A percentile compares a stretch with the other conserved stretches of the same genome.
These are phyloP conservation scores for Bombus pyrosoma DNA, from an alignment of 1,140 invertebrate genomes.

Conservation along the genomic window DNA sequence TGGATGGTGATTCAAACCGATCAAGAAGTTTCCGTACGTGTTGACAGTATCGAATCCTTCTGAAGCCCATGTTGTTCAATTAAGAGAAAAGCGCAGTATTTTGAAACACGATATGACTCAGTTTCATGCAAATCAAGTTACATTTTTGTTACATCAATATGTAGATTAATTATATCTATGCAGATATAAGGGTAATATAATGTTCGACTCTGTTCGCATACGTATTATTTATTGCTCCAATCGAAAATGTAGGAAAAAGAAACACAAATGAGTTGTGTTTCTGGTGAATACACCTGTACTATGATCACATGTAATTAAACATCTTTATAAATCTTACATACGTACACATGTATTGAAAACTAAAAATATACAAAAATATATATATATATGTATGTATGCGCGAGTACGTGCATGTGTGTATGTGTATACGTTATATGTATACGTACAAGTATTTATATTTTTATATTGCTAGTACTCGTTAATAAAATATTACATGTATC, in stretches of 20 bases:
- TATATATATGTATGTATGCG: no score
- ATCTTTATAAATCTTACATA: slow-evolving; percentile 30
- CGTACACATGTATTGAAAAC: not conserved
- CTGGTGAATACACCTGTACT: not conserved
- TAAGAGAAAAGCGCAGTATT: slow-evolving; percentile 28
- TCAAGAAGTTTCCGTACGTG: slow-evolving; percentile 58
- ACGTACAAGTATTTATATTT: slow-evolving; percentile 60
- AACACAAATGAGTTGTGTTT: not conserved
- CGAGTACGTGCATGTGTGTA: not conserved
- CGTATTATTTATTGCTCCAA: slow-evolving; percentile 11
- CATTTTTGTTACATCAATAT: not conserved
- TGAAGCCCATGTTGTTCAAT: slow-evolving; percentile 38
- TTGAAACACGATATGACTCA: no score
- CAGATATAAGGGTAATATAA: not conserved
- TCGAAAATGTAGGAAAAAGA: not conserved
- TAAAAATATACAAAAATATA: slow-evolving; percentile 4
- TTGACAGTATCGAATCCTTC: slow-evolving; percentile 71
- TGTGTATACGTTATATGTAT: not conserved
- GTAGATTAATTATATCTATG: no score
- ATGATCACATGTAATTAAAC: slow-evolving; percentile 9
- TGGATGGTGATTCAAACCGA: slow-evolving; percentile 77
- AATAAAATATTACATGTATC: slow-evolving; percentile 58
- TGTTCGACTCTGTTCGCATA: not conserved
- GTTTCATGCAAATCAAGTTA: not conserved
- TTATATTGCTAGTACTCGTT: slow-evolving; percentile 56